phyloP scores from a whole-genome alignment of 2,113 vertebrate species.

The Otus sunia region DNA sequence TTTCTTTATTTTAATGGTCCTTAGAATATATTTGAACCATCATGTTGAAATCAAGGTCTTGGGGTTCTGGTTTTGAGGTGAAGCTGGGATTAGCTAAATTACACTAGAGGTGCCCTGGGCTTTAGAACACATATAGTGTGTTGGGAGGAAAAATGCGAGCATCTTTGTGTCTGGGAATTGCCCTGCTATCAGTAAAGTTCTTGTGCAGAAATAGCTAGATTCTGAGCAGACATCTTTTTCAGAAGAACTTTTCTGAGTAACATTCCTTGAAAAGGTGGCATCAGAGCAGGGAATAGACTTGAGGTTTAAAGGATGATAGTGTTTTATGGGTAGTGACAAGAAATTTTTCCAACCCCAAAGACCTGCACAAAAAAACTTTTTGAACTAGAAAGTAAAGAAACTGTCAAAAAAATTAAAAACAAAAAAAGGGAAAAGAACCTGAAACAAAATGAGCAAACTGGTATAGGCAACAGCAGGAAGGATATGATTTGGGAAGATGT shows the following conservation, averaged over 20 bases:
- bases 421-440: not conserved
- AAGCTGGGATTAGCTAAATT: not conserved
- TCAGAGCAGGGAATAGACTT: not conserved
- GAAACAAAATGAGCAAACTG: not conserved
- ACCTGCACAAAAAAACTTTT: not conserved
- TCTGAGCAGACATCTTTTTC: not conserved
- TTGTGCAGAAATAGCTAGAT: not conserved
- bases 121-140: no score
- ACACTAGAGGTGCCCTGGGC: not conserved
- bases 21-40: not conserved
- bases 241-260: not conserved
- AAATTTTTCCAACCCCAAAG: not conserved
- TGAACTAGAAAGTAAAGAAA: not conserved
- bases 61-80: not conserved
- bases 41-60: not conserved
- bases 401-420: not conserved
- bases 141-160: not conserved
- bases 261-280: not conserved
- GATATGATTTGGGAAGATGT: not conserved
- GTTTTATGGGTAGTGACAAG: not conserved
- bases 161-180: no score
- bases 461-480: not conserved
- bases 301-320: not conserved
- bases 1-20: not conserved
- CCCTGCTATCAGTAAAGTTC: not conserved